Percentiles rank a stretch among this genome's conserved stretches.
These are phyloP conservation scores for Phocoena phocoena DNA, from an alignment of 2,113 vertebrate species.

Conservation along the genomic window DNA sequence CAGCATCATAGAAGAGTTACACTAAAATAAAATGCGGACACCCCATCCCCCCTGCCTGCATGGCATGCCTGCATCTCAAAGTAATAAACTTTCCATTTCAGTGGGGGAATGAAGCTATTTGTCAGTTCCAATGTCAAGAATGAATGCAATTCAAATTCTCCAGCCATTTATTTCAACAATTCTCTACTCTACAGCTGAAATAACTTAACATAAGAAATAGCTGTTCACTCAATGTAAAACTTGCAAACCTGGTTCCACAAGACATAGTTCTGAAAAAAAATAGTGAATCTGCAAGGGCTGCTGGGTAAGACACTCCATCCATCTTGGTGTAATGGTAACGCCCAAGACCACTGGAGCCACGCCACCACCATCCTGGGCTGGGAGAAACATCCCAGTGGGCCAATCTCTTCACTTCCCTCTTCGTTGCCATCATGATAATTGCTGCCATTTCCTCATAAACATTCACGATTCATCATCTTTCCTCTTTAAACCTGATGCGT, in stretches of 20 bases:
- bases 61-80: slow-evolving; percentile 17
- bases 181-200: slow-evolving; percentile 64
- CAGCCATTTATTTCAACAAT: slow-evolving; percentile 70
- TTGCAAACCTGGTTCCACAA: slow-evolving; percentile 53
- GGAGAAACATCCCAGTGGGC: slow-evolving; percentile 40
- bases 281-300: slow-evolving; percentile 59
- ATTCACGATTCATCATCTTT: slow-evolving; percentile 72
- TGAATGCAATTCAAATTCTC: slow-evolving; percentile 74
- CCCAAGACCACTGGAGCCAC: slow-evolving; percentile 32
- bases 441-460: slow-evolving; percentile 68
- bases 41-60: background rate
- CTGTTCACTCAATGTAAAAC: slow-evolving; percentile 60
- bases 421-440: slow-evolving; percentile 74
- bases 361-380: background rate
- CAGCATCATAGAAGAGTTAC: background rate
- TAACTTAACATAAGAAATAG: slow-evolving; percentile 66
- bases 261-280: slow-evolving; percentile 38
- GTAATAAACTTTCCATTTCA: slow-evolving; percentile 60
- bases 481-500: slow-evolving; percentile 59
- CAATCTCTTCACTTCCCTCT: slow-evolving; percentile 44
- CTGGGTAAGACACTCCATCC: slow-evolving; percentile 55
- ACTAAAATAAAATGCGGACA: slow-evolving; percentile 1
- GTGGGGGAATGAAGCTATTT: slow-evolving; percentile 62
- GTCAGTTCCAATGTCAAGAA: slow-evolving; percentile 64
- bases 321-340: slow-evolving; percentile 53